phyloP scores from a whole-genome alignment of 2,797 vertebrate genomes.

The Pyrocephalus nanus region DNA sequence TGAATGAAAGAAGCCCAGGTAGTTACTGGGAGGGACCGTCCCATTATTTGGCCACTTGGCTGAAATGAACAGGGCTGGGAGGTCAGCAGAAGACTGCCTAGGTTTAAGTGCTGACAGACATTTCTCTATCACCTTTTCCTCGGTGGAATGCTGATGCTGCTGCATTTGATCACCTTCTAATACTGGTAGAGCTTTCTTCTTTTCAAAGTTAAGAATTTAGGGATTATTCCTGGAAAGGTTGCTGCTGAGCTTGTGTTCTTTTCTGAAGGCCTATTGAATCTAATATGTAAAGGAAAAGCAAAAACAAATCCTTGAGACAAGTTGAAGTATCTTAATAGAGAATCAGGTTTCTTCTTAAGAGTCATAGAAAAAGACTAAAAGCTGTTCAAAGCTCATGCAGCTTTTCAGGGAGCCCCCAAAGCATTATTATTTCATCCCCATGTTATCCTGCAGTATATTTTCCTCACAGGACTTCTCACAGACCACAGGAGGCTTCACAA shows the following conservation, averaged over 20 bases:
- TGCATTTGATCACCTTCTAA: neutral
- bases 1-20: neutral
- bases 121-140: neutral
- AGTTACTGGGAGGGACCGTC: accelerated
- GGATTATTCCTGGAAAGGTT: neutral
- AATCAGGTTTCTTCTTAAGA: neutral
- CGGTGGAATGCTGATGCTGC: neutral
- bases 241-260: neutral
- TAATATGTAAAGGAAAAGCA: neutral
- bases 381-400: neutral
- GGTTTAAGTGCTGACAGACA: neutral
- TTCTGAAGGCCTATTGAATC: neutral
- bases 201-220: neutral
- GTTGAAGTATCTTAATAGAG: neutral
- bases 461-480: neutral
- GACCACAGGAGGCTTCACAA: neutral
- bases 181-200: neutral
- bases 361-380: neutral
- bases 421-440: neutral
- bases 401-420: neutral
- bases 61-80: neutral
- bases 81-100: neutral
- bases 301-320: neutral
- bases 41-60: neutral
- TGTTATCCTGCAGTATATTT: neutral